Conservation (phyloP, 2,113 vertebrate species). For the Leptosomus discolor region DNA sequence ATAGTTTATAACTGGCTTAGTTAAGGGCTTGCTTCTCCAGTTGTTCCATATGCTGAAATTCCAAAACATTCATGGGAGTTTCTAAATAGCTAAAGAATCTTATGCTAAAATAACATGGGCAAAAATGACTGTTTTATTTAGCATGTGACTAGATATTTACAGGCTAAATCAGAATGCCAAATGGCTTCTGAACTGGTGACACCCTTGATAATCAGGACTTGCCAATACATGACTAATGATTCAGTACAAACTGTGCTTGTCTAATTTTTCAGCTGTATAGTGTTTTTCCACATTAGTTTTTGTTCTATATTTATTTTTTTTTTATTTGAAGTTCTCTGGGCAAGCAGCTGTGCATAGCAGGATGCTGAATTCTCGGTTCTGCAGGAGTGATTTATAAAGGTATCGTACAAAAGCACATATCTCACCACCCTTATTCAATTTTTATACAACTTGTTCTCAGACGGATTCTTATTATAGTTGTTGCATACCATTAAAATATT, state of each 20-base stretch:
- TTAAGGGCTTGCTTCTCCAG: not conserved
- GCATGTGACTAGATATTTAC: not conserved
- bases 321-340: not conserved
- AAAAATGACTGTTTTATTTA: not conserved
- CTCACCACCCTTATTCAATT: not conserved
- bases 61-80: not conserved
- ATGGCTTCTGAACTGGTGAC: not conserved
- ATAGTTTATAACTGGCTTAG: not conserved
- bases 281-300: not conserved
- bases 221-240: slow-evolving; percentile 26
- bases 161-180: not conserved
- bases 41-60: not conserved
- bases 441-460: not conserved
- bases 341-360: slow-evolving; percentile 45
- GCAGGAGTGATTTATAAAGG: slow-evolving; percentile 45
- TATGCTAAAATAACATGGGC: not conserved
- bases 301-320: not conserved
- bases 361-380: not conserved
- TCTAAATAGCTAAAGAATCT: not conserved
- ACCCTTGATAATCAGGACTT: not conserved
- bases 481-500: not conserved
- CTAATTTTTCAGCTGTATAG: not conserved
- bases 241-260: not conserved
- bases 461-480: not conserved
- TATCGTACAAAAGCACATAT: not conserved